phyloP scores from a whole-genome alignment of 2,888 invertebrate species.

The Xylophagus ater region DNA sequence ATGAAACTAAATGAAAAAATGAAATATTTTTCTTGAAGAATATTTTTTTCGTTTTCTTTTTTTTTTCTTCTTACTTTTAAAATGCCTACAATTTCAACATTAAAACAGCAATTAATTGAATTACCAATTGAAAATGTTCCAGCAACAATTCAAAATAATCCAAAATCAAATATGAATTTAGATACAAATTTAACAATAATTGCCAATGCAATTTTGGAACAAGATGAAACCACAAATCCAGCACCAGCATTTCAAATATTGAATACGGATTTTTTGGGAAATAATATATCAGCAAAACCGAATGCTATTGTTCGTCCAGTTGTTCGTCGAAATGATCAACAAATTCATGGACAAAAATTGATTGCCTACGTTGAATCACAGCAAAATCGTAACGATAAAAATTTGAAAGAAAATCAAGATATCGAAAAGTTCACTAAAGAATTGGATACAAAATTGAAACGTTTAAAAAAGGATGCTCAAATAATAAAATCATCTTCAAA shows the following conservation, averaged over 20 bases:
- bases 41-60: no score
- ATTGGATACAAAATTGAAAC: constrained; percentile 58
- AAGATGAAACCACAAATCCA: no score
- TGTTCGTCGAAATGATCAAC: constrained; percentile 27
- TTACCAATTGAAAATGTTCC: no score
- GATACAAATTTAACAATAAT: no score
- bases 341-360: constrained; percentile 9
- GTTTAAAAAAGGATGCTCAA: constrained; percentile 48
- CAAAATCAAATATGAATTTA: no score
- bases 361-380: constrained; percentile 10
- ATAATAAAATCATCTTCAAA: constrained; percentile 26
- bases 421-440: constrained; percentile 51
- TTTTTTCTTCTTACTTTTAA: no score
- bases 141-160: no score
- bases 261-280: constrained; percentile 23
- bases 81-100: no score
- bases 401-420: constrained; percentile 15
- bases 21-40: no score
- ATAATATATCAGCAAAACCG: constrained; percentile 35
- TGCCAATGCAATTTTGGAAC: no score
- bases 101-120: no score
- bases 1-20: no score
- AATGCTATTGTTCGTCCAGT: constrained; percentile 47
- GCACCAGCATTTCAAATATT: constrained; percentile 23
- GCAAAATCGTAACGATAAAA: not conserved